phyloP scores from a whole-genome alignment of 2,888 invertebrate genomes.

The Drosophila siamana region DNA sequence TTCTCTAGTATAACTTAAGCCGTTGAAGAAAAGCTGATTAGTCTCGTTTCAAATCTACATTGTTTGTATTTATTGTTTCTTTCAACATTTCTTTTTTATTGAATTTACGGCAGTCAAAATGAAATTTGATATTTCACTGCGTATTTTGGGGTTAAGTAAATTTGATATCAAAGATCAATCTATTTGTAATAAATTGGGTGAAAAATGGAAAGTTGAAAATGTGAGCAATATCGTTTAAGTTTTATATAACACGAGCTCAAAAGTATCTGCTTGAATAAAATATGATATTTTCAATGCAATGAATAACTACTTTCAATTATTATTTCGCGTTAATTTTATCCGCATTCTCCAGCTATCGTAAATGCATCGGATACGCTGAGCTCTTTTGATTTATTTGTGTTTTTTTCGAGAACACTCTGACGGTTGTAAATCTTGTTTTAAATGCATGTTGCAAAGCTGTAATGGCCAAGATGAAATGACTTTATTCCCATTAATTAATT shows the following conservation, averaged over 20 bases:
- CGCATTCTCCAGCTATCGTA: background rate
- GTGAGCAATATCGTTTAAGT: background rate
- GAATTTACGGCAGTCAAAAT: constrained; percentile 1
- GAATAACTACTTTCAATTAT: no score
- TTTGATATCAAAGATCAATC: background rate
- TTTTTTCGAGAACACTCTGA: background rate
- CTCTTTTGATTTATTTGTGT: background rate
- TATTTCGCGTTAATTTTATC: no score
- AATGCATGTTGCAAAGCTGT: background rate
- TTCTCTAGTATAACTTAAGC: background rate
- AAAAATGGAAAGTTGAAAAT: background rate
- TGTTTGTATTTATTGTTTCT: background rate
- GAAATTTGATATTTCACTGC: background rate
- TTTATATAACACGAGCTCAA: no score
- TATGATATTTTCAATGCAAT: no score
- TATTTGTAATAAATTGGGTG: background rate
- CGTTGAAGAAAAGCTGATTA: background rate
- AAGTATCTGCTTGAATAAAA: no score
- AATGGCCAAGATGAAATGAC: constrained; percentile 1
- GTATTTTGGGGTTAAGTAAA: background rate
- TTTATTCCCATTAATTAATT: constrained; percentile 20
- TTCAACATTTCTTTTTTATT: background rate
- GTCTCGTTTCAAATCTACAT: background rate
- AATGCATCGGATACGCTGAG: background rate
- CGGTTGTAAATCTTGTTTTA: background rate